Conservation (phyloP, 2,888 invertebrate species). For the Thysanoteuthis rhombus region DNA sequence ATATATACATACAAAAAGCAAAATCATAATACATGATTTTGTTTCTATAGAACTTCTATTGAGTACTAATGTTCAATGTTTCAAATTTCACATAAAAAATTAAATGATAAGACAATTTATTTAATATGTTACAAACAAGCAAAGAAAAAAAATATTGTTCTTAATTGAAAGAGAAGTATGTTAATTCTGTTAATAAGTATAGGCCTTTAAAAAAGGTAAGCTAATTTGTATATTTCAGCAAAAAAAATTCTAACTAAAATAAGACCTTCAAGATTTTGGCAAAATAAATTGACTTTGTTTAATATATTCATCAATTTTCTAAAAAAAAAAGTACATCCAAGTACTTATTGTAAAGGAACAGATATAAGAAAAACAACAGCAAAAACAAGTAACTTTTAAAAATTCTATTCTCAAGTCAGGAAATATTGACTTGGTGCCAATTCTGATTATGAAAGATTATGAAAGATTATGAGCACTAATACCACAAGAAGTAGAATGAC, state of each 20-base stretch:
- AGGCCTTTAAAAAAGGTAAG: neutral
- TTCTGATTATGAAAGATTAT: no score
- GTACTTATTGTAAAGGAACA: no score
- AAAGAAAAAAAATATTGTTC: neutral
- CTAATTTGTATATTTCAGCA: neutral
- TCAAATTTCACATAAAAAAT: neutral
- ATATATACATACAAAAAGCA: no score
- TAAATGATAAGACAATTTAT: neutral
- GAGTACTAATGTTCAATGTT: neutral
- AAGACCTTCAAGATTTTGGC: neutral
- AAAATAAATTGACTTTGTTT: no score
- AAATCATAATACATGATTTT: neutral
- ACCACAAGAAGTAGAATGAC: neutral
- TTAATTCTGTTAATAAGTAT: neutral
- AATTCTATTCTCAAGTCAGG: neutral
- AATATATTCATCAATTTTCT: no score
- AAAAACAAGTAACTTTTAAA: neutral
- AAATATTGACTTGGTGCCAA: neutral
- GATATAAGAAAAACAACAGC: neutral
- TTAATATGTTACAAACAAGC: neutral
- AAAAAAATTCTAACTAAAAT: neutral
- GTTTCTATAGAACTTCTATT: neutral
- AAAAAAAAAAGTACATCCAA: no score
- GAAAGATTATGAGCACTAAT: neutral
- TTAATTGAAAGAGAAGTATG: no score